Conservation (phyloP, 2,797 vertebrate genomes). For the Buceros bicornis region DNA sequence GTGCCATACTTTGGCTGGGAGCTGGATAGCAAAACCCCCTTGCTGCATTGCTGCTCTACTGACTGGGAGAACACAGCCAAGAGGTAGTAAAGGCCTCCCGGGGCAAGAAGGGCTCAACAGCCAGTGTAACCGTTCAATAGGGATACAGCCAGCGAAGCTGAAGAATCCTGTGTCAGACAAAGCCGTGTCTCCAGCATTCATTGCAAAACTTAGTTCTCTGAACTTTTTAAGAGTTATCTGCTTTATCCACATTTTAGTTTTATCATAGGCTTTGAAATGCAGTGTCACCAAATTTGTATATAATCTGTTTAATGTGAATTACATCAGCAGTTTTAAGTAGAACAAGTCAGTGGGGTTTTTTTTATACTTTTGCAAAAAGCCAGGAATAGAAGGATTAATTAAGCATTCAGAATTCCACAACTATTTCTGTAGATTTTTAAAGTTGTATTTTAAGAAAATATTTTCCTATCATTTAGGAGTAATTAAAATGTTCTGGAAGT, state of each 20-base stretch:
- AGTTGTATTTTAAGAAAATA: slow-evolving; percentile 21
- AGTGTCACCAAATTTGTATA: neutral
- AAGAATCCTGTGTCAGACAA: neutral
- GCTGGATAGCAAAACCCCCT: neutral
- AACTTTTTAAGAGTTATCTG: neutral
- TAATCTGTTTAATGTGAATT: neutral
- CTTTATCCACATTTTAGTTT: neutral
- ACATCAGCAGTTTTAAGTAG: neutral
- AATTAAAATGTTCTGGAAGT: slow-evolving; percentile 36
- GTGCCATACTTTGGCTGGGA: neutral
- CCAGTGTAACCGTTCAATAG: neutral
- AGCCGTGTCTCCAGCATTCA: neutral
- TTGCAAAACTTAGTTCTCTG: neutral
- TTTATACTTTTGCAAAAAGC: neutral
- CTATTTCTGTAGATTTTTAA: neutral
- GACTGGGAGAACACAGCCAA: neutral
- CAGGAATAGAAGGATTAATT: slow-evolving; percentile 1
- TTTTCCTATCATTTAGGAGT: neutral
- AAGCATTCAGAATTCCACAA: neutral
- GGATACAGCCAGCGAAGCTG: neutral
- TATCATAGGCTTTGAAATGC: neutral
- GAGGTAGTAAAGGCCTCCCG: neutral
- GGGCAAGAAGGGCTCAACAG: neutral
- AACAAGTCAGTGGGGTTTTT: neutral
- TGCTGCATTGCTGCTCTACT: neutral